Conservation (phyloP, 1,140 invertebrate genomes). For the Hestina assimilis region DNA sequence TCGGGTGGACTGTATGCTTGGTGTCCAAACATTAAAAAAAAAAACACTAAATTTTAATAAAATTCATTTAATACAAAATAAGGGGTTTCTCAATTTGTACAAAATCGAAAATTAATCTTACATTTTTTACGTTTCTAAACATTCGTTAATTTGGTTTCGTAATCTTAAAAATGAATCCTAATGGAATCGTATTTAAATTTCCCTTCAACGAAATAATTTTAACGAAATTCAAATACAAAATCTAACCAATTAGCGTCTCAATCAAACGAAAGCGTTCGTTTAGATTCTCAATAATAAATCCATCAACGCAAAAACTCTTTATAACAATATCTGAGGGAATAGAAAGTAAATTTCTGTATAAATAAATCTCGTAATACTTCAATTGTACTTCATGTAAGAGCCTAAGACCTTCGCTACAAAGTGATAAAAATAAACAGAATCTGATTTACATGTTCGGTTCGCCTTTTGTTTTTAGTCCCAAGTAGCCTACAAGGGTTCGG, state of each 20-base stretch:
- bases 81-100: no score
- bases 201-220: background rate
- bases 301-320: background rate
- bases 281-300: background rate
- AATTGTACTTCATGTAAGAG: slow-evolving; percentile 4
- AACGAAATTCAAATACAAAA: background rate
- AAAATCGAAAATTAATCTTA: no score
- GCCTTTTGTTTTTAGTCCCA: slow-evolving; percentile 35
- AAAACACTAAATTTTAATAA: no score
- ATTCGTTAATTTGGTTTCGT: no score
- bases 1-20: no score
- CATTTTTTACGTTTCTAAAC: no score
- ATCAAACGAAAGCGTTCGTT: background rate
- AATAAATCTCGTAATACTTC: background rate
- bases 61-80: no score
- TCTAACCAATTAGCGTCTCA: background rate
- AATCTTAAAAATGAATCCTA: background rate
- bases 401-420: slow-evolving; percentile 3
- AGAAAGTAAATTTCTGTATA: background rate
- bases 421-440: slow-evolving; percentile 22
- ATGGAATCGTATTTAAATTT: background rate
- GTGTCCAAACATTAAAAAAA: no score
- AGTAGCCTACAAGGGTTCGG: slow-evolving; percentile 29
- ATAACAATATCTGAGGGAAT: background rate
- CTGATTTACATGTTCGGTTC: slow-evolving; percentile 17